phyloP scores from a whole-genome alignment of 2,888 invertebrate genomes.

The Hemicrepidius hirtus region DNA sequence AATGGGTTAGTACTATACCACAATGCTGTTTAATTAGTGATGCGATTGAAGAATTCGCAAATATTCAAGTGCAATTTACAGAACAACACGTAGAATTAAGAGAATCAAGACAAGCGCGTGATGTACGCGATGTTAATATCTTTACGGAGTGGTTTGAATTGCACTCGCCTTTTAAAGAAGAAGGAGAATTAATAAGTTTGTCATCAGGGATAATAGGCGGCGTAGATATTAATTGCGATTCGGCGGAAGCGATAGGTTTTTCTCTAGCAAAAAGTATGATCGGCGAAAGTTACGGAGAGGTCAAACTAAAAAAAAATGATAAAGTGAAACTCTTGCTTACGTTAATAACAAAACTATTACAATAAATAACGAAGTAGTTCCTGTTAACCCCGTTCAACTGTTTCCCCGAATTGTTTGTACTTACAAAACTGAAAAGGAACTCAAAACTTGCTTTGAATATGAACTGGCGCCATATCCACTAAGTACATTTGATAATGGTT shows the following conservation, averaged over 20 bases:
- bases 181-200: too few species aligned
- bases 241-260: not conserved
- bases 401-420: not conserved
- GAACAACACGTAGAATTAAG: not conserved
- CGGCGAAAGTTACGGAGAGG: not conserved
- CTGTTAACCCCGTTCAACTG: not conserved
- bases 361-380: not conserved
- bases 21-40: too few species aligned
- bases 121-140: not conserved
- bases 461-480: not conserved
- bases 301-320: not conserved
- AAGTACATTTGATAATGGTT: not conserved
- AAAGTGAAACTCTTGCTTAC: not conserved
- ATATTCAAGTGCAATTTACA: too few species aligned
- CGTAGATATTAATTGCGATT: not conserved
- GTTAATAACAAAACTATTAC: not conserved
- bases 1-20: too few species aligned
- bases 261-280: not conserved
- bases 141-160: not conserved
- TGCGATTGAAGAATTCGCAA: too few species aligned
- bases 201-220: too few species aligned
- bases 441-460: not conserved
- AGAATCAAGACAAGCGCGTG: not conserved
- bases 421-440: not conserved
- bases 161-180: too few species aligned